These are phyloP conservation scores for Campaea margaritaria DNA, from an alignment of 2,888 invertebrate genomes.

Conservation along the genomic window DNA sequence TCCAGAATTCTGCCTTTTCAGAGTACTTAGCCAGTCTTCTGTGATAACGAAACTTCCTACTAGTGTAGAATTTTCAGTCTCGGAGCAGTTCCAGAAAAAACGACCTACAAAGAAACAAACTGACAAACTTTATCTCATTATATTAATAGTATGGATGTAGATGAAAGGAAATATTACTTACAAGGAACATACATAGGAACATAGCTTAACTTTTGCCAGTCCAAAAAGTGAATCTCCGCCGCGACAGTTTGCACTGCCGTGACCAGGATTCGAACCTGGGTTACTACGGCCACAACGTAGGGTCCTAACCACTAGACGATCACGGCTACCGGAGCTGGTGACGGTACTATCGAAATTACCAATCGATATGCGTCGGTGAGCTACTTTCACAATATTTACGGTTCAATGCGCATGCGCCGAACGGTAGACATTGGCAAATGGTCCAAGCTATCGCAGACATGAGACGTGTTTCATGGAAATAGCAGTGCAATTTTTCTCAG, in stretches of 20 bases:
- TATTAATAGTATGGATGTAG: too few species aligned
- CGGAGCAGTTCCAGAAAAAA: too few species aligned
- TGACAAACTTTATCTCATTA: too few species aligned
- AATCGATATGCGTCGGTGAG: slow-evolving; percentile 23
- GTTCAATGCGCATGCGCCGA: slow-evolving; percentile 23
- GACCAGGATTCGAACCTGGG: slow-evolving; percentile 92
- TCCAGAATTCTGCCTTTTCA: too few species aligned
- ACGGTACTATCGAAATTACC: slow-evolving; percentile 11
- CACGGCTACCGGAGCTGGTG: slow-evolving; percentile 84
- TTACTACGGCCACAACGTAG: slow-evolving; percentile 91
- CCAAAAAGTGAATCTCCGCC: slow-evolving; percentile 49
- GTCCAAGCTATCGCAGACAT: neutral
- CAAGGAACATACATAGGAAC: neutral
- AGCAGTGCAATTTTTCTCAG: neutral
- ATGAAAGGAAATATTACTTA: too few species aligned
- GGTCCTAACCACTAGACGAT: slow-evolving; percentile 91
- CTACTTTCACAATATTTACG: slow-evolving; percentile 46
- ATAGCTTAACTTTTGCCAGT: slow-evolving; percentile 1
- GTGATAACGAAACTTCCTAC: too few species aligned
- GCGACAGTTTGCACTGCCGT: slow-evolving; percentile 77
- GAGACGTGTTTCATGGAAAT: neutral
- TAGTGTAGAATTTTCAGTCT: too few species aligned
- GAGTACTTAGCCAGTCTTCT: too few species aligned
- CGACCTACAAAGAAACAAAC: too few species aligned
- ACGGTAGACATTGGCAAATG: neutral